Base-by-base conservation (phyloP, 1,140 invertebrate species). In the Sarcophaga bullata region DNA sequence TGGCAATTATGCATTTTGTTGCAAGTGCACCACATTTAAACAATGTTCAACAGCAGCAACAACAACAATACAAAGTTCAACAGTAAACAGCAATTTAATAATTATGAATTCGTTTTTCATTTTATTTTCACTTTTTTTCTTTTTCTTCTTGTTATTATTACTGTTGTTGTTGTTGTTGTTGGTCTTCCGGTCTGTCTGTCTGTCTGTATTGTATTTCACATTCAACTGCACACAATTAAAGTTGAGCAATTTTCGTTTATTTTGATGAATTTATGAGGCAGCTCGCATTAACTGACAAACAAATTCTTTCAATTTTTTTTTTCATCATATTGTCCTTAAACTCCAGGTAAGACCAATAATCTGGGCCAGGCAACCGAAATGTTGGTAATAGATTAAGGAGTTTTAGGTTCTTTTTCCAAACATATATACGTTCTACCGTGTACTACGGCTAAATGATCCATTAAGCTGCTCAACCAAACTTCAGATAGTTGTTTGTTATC, bases 1-100 rank as follows among this genome's bases (percentile, higher is more conserved):
- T 78, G 49, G 48, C 75, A 78, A 78, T 78, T 78, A 78, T 78
- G 75, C 73, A 76, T 76, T 76, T 49, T 17, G 48, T 50, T 50
- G 48, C 48, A 50, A 78, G 75, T 78, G 75, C n/a, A 78, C 7
- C n/a, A 50, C n/a, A 9, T 25, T n/a, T n/a, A 68, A 68, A 7
- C 58, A 68, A 72, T 72, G 37, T 25, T 19, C 15, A n/a, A 1
- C 58, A 15, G 58, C 19, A 10, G 17, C 62, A 17, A 17, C 49
- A 50, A 78, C 75, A 25, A n/a, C 48, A 78, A n/a, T n/a, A n/a
- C n/a, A 17, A 10, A 19, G 15, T 73, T 1, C 73, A 9, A 68
- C n/a, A 68, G 62, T 17, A 68, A 9, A 68, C n/a, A 68, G 62
- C 62, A 68, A 68, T 68, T 68, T 50, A 50, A 50, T 78, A 78